Base-by-base conservation (phyloP, 1,140 invertebrate genomes). In the Drosophila nasuta region DNA sequence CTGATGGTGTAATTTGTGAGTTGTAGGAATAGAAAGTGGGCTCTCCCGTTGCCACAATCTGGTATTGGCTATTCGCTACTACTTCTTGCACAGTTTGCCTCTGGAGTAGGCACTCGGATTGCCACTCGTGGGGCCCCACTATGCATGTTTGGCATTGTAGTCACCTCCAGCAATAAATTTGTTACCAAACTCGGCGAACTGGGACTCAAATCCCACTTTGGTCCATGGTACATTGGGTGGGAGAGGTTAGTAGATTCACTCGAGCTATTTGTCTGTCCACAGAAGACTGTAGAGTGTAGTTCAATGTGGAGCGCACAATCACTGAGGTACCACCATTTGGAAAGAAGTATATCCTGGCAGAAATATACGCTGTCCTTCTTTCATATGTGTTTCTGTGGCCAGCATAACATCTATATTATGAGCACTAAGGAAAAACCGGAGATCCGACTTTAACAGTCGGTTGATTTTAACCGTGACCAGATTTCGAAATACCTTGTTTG, bases 401-500 rank as follows among this genome's bases (percentile, higher is more conserved):
- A 65, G 46, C 62, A 72, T 72, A 13, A 65, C 17, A n/a, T 72
- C 48, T 45, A 64, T 58, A 10, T 51, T 65, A 41, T 41, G 38
- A 41, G 10, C 10, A 10, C 10, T 41, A 4, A 54, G 52, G 8
- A 25, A 38, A 20, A 20, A 3, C 63, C 5, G 28, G 28, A 17
- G 73, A 52, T 59, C 59, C 45, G 45, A 64, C 59, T 28, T 51
- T 51, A n/a, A 25, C 11, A 10, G 1, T 51, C 1, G 48, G 10
- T 2, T 25, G 20, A 41, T 41, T 41, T 41, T 41, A 8, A 8
- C 7, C 10, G 38, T 3, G 38, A 8, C 20, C 1, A 20, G 20
- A 2, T 20, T 3, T 20, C 20, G 20, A 20, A 20, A 20, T 20
- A 3, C 20, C 20, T 20, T 20, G 20, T 20, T 20, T 20, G 20